Base-by-base conservation (phyloP, 2,888 invertebrate genomes). In the Aspidiotus rigidus region DNA sequence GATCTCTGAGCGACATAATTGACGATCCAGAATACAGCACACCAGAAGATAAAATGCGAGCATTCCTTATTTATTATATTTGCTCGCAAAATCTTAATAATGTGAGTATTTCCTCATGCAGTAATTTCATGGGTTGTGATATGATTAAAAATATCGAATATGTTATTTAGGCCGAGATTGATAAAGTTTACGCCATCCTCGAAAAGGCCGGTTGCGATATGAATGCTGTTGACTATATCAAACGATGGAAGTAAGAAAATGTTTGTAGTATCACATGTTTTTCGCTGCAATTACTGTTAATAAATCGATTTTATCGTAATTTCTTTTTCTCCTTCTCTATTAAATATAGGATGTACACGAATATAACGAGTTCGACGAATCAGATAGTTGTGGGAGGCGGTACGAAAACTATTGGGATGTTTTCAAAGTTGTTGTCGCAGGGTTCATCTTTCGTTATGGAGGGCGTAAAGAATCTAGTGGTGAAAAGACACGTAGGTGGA, bases 381-480 rank as follows among this genome's bases (percentile, higher is more conserved):
- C 93, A 91, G 74, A 92, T 91, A 75, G 79, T 79, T 40, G 69
- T 69, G 9, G 96, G 95, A 77, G 90, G 90, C 39, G 89, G 89
- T 11, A 91, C 91, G 44, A 95, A 93, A 80, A 97, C 97, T 0
- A 93, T 95, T 1, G 92, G 90, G 72, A 98, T 99, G 98, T 97
- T 99, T 80, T 94, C 95, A 9, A 99, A 98, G 79, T 83, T 99
- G 69, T 91, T 99, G 75, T 91, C 91, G 9, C 95, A 97, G 77
- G 96, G 97, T 28, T 98, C 97, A 0, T 93, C 93, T 49, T 97
- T 99, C 78, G 96, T 99, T 0, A 99, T 99, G 97, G 99, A 99
- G 79, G 99, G 97, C 53, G 97, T 98, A 0, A 95, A 97, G 80
- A 99, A 99, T 82, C 85, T 99, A 75, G 98, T 98, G 16, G 93